Evolutionary conservation across 2,888 invertebrate species (phyloP).

Genomic region (Cosmia pyralina): DNA sequence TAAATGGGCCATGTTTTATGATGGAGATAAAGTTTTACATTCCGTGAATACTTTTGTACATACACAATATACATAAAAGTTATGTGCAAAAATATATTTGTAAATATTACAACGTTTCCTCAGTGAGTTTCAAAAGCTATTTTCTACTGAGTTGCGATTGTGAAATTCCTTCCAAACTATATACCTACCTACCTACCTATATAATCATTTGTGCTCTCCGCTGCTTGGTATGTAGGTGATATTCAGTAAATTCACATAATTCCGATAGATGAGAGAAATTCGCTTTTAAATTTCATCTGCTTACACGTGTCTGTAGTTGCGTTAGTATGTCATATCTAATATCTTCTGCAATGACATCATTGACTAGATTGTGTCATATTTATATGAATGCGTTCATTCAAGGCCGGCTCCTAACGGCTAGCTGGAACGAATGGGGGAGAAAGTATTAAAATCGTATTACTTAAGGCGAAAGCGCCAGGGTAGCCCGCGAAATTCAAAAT

Average conservation of each 20-base stretch:
- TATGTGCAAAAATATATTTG: conserved; percentile 16
- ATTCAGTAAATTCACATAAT: neutral
- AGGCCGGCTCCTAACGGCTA: conserved; percentile 37
- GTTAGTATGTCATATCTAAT: conserved; percentile 53
- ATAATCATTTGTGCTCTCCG: neutral
- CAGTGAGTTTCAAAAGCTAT: conserved; percentile 17
- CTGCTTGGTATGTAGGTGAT: neutral
- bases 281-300: conserved; percentile 2
- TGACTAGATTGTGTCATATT: conserved; percentile 70
- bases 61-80: conserved; percentile 5
- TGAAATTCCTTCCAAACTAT: conserved; percentile 17
- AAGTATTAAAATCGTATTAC: conserved; percentile 43
- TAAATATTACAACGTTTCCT: neutral
- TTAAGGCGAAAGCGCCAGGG: too few relatives aligned
- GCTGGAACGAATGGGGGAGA: conserved; percentile 25
- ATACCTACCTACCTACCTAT: neutral
- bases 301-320: conserved; percentile 6
- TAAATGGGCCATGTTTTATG: conserved; percentile 43
- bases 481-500: too few relatives aligned
- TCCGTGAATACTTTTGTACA: conserved; percentile 19
- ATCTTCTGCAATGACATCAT: conserved; percentile 71
- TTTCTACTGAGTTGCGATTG: conserved; percentile 10
- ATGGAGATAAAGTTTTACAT: conserved; percentile 38
- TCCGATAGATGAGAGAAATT: neutral
- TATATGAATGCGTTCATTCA: conserved; percentile 49